A percentile compares a stretch with the other conserved stretches of the same genome.
phyloP scores from a whole-genome alignment of 2,113 vertebrate species.

The Poecile atricapillus region DNA sequence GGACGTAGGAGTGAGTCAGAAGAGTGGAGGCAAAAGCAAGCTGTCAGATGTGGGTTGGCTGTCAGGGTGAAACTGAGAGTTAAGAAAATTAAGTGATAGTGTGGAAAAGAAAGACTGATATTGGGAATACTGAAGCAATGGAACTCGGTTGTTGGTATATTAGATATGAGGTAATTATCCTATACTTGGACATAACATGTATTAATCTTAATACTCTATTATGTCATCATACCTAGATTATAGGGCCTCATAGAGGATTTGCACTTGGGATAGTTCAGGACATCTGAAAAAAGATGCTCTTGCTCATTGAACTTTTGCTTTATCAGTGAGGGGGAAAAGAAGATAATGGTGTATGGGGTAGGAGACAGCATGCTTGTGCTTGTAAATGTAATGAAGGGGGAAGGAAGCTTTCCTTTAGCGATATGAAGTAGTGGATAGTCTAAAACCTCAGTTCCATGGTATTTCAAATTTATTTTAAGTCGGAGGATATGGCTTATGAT shows the following conservation, averaged over 20 bases:
- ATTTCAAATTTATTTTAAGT: not conserved
- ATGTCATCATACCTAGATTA: not conserved
- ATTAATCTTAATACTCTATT: constrained; percentile 15
- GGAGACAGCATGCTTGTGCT: not conserved
- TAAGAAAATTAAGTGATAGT: not conserved
- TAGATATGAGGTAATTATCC: not conserved
- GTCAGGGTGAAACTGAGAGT: constrained; percentile 22
- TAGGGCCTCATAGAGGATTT: not conserved
- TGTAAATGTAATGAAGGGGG: not conserved
- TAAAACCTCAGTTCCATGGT: not conserved
- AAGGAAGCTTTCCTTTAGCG: not conserved
- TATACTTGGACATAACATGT: not conserved
- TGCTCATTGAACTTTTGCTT: not conserved
- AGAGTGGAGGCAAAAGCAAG: constrained; percentile 32
- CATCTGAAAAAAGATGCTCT: not conserved
- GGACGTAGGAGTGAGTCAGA: constrained; percentile 32
- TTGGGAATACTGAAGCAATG: not conserved
- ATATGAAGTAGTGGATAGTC: not conserved
- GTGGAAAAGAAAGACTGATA: not conserved
- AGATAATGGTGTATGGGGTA: not conserved
- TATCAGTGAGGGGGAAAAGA: not conserved
- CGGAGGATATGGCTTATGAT: not conserved
- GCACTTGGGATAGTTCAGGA: not conserved
- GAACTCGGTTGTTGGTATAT: not conserved
- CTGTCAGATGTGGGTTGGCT: constrained; percentile 47